Conservation (phyloP, 2,888 invertebrate genomes). For the Diarsia dahlii region DNA sequence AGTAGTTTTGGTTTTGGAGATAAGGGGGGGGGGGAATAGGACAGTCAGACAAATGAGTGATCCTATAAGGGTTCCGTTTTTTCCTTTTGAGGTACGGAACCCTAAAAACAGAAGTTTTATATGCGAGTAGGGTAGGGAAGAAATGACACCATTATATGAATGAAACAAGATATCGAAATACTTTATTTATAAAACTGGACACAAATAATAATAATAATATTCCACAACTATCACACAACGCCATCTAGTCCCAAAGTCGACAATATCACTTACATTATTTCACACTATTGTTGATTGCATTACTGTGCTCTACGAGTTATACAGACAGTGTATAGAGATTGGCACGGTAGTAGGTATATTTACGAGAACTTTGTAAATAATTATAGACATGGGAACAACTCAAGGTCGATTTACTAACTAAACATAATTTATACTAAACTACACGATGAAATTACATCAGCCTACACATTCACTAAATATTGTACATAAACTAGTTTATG, state of each 20-base stretch:
- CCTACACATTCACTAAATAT: conserved; percentile 26
- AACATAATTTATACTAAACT: neutral
- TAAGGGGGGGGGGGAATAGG: too few species aligned
- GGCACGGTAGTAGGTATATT: too few species aligned
- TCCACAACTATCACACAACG: too few species aligned
- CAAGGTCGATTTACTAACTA: conserved; percentile 8
- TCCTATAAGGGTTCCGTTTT: too few species aligned
- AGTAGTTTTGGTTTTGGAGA: too few species aligned
- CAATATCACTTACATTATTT: conserved; percentile 24
- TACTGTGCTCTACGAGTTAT: neutral
- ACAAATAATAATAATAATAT: too few species aligned
- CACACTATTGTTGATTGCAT: conserved; percentile 32
- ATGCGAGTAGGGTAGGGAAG: neutral
- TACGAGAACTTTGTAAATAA: neutral
- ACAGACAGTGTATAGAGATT: neutral
- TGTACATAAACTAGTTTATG: conserved; percentile 12
- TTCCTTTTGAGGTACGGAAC: too few species aligned
- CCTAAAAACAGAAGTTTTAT: neutral
- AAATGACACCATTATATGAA: conserved; percentile 63
- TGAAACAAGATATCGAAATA: conserved; percentile 66
- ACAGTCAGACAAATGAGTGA: too few species aligned
- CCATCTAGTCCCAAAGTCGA: too few species aligned
- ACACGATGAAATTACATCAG: conserved; percentile 27
- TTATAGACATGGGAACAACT: neutral
- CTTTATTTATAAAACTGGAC: conserved; percentile 68